Evolutionary conservation across 2,113 vertebrate species (phyloP), one percentile per base, ranked within the genome.

Genomic region (Platichthys flesus): DNA sequence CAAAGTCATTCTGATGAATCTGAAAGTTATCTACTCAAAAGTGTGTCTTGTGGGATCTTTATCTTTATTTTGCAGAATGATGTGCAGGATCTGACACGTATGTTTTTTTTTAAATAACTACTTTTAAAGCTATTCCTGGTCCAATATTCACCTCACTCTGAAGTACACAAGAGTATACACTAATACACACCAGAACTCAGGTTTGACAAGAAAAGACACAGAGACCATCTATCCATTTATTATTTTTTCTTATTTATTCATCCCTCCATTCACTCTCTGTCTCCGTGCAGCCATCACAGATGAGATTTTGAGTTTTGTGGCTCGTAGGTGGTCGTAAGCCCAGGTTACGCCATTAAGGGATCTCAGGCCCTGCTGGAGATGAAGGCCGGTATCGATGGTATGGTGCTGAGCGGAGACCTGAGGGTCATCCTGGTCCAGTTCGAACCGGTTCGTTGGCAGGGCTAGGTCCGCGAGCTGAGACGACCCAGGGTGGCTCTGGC

Each of bases 331-430:
- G 95, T 99, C 16, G 89, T 98, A 82, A 97, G 98, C 76, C 96
- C 97, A 4, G 95, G 94, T 88, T 98, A 98, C 76, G 93, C 96
- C 70, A 90, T 94, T 9, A 95, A 91, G 89, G 98, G 97, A 74
- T 97, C 97, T 54, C 98, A 98, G 93, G 95, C 97, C 31, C 94
- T 99, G 80, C 94, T 99, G 93, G 98, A 99, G 95, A 95, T 99
- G 68, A 97, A 97, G 91, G 97, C 97, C 2, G 97, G 98, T 24
- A 89, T 98, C 83, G 95, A 97, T 87, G 93, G 91, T 91, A 97
- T 99, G 97, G 96, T 95, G 23, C 94, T 92, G 64, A 94, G 90
- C 7, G 96, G 96, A 21, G 95, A 88, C 92, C 96, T 99, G 90
- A 93, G 93, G 88, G 96, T 99, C 79, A 96, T 99, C 92, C 95